Evolutionary conservation across 2,113 vertebrate genomes (phyloP).

Genomic region (Dendrocopos noguchii): DNA sequence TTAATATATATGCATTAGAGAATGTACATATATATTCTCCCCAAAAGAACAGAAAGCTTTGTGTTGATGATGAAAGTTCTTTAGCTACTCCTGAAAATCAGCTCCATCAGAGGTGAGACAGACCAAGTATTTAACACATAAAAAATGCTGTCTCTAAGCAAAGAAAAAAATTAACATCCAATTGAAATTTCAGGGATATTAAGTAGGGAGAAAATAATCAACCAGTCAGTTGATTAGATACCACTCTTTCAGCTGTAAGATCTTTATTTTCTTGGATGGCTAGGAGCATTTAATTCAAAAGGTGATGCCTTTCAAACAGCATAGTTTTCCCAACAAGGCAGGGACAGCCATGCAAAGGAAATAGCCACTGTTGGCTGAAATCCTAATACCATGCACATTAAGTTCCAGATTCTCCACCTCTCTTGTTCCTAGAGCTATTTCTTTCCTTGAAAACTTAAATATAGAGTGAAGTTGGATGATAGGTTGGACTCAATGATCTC

Average conservation of each 20-base stretch:
- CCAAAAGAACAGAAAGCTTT: not conserved
- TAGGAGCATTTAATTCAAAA: not conserved
- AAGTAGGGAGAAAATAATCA: not conserved
- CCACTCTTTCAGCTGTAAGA: not conserved
- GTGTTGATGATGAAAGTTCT: not conserved
- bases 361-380: not conserved
- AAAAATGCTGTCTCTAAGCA: not conserved
- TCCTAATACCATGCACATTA: not conserved
- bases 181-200: not conserved
- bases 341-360: not conserved
- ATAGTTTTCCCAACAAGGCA: not conserved
- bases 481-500: too few relatives aligned
- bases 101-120: constrained; percentile 4
- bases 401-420: not conserved
- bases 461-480: not conserved
- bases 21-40: not conserved
- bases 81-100: not conserved
- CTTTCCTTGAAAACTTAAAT: not conserved
- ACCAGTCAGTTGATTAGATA: not conserved
- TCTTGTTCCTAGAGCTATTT: not conserved
- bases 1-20: not conserved
- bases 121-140: not conserved
- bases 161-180: not conserved
- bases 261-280: not conserved
- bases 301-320: not conserved